Conservation (phyloP, 2,888 invertebrate species). For the Sialis fuliginosa region DNA sequence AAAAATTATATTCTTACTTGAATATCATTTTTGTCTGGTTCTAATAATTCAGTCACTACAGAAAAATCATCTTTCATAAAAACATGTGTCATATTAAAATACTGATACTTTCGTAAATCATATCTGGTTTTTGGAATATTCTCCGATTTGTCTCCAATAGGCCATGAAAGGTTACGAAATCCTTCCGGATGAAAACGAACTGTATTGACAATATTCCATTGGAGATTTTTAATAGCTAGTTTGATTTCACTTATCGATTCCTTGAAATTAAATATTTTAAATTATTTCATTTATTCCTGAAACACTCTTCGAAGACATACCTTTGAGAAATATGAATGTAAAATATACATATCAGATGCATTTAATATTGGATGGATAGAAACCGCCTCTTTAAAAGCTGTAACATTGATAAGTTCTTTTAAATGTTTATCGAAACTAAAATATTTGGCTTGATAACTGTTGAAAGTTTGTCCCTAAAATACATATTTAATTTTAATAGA, state of each 20-base stretch:
- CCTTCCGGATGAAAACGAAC: slow-evolving; percentile 5
- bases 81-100: slow-evolving; percentile 69
- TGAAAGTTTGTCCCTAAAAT: slow-evolving; percentile 24
- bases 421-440: slow-evolving; percentile 26
- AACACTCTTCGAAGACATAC: slow-evolving; percentile 23
- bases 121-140: slow-evolving; percentile 54
- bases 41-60: slow-evolving; percentile 43
- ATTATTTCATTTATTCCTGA: background rate
- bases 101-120: slow-evolving; percentile 73
- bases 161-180: slow-evolving; percentile 36
- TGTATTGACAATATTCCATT: slow-evolving; percentile 15
- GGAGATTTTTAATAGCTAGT: slow-evolving; percentile 15
- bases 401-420: slow-evolving; percentile 21
- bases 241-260: slow-evolving; percentile 16
- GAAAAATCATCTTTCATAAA: slow-evolving; percentile 67
- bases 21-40: slow-evolving; percentile 51
- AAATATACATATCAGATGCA: slow-evolving; percentile 42
- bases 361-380: slow-evolving; percentile 46
- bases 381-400: slow-evolving; percentile 35
- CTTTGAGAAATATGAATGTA: slow-evolving; percentile 55
- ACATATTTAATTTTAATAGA: slow-evolving; percentile 11
- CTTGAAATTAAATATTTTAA: slow-evolving; percentile 12
- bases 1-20: slow-evolving; percentile 23
- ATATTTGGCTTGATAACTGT: slow-evolving; percentile 26
- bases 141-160: slow-evolving; percentile 48